Evolutionary conservation across 2,888 invertebrate genomes (phyloP).

Genomic region (Crematogaster levior): DNA sequence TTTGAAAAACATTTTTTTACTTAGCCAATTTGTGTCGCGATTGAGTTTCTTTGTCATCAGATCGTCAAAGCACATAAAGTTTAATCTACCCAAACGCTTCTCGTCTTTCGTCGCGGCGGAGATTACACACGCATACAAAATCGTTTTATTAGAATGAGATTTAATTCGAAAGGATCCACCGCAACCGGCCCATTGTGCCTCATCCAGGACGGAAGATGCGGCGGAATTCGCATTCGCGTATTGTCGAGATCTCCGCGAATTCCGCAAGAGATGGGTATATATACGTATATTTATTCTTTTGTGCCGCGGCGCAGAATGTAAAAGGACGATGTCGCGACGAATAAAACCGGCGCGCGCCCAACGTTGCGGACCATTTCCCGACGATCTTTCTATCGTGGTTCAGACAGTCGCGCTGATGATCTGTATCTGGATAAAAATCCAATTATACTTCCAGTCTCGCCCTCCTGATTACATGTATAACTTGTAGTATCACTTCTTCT

Average conservation of each 20-base stretch:
- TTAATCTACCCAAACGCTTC: conserved; percentile 30
- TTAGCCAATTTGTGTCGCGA: conserved; percentile 8
- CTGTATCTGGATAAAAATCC: conserved; percentile 62
- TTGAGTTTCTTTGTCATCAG: conserved; percentile 1
- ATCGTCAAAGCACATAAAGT: background rate
- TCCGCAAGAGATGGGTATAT: conserved; percentile 21
- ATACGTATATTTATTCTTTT: conserved; percentile 67
- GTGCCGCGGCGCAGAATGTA: conserved; percentile 49
- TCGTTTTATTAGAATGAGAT: conserved; percentile 65
- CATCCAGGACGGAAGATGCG: conserved; percentile 51
- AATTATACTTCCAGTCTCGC: no score
- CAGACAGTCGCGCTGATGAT: conserved; percentile 59
- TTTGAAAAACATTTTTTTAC: background rate
- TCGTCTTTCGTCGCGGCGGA: conserved; percentile 4
- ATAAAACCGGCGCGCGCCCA: conserved; percentile 57
- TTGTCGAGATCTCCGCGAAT: conserved; percentile 62
- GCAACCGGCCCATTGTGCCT: conserved; percentile 64
- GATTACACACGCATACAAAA: conserved; percentile 32
- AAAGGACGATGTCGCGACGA: conserved; percentile 52
- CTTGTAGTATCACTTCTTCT: no score
- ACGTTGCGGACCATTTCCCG: conserved; percentile 46
- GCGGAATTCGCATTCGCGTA: conserved; percentile 62
- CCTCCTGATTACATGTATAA: no score
- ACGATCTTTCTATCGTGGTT: conserved; percentile 58
- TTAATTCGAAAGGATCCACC: conserved; percentile 78